These are phyloP conservation scores for Oncopodura yosiiana DNA, from an alignment of 1,140 invertebrate species.

Conservation along the genomic window DNA sequence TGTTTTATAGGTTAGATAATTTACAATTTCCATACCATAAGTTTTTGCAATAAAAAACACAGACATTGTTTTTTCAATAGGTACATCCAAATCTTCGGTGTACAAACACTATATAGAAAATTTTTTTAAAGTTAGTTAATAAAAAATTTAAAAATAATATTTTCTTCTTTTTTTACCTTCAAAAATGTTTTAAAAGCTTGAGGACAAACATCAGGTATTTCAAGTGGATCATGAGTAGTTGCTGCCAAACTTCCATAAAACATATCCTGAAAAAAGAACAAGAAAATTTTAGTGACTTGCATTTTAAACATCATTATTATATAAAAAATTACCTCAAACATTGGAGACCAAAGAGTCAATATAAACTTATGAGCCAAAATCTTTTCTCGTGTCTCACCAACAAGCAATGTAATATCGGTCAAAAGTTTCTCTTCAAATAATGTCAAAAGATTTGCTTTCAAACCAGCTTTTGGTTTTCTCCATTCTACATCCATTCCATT, in stretches of 20 bases:
- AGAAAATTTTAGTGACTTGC: no score
- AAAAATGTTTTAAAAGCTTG: constrained; percentile 18
- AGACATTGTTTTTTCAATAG: constrained; percentile 19
- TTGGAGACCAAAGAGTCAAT: constrained; percentile 66
- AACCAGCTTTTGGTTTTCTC: constrained; percentile 12
- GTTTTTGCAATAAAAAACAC: constrained; percentile 20
- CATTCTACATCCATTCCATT: constrained; percentile 10
- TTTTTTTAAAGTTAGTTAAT: neutral
- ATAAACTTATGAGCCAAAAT: constrained; percentile 79
- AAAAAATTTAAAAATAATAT: neutral
- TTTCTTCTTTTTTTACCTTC: constrained; percentile 3
- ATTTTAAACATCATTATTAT: constrained; percentile 35
- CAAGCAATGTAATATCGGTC: constrained; percentile 14
- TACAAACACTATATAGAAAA: constrained; percentile 14
- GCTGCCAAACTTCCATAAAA: no score
- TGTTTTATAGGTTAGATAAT: no score
- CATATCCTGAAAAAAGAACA: no score
- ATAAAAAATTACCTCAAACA: constrained; percentile 86
- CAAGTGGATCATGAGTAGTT: no score
- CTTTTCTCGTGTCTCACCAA: constrained; percentile 10
- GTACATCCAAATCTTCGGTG: constrained; percentile 24
- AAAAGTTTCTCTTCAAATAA: constrained; percentile 15
- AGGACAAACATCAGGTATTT: constrained; percentile 2
- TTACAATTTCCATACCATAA: constrained; percentile 11
- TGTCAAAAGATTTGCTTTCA: constrained; percentile 19